Percentiles rank a stretch among this genome's conserved stretches.
These are phyloP conservation scores for Cichladusa arquata DNA, from an alignment of 2,113 vertebrate species.

Conservation along the genomic window DNA sequence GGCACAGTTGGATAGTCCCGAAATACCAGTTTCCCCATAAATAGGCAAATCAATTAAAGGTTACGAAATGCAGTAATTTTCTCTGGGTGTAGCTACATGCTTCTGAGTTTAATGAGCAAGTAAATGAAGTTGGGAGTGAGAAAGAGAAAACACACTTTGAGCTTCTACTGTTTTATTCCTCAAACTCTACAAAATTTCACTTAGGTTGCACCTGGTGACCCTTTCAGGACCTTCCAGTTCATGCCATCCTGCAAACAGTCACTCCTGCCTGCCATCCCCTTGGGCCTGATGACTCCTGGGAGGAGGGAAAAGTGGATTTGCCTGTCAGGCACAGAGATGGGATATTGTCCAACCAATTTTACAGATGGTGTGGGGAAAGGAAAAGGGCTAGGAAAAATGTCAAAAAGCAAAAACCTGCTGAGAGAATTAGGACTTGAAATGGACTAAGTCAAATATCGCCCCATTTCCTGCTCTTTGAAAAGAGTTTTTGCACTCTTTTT, in stretches of 20 bases:
- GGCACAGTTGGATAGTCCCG: slow-evolving; percentile 41
- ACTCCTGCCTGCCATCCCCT: not conserved
- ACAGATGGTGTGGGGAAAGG: not conserved
- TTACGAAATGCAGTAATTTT: slow-evolving; percentile 66
- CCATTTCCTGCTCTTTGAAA: not conserved
- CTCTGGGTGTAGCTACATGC: slow-evolving; percentile 56
- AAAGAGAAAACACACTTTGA: not conserved
- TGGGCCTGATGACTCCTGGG: not conserved
- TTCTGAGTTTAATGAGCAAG: slow-evolving; percentile 60
- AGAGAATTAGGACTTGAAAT: not conserved
- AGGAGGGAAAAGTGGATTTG: not conserved
- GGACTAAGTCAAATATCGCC: not conserved
- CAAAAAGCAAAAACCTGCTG: not conserved
- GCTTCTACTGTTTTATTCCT: not conserved
- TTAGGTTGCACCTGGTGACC: not conserved
- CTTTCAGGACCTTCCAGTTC: not conserved
- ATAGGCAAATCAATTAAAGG: slow-evolving; percentile 55
- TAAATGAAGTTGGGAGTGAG: slow-evolving; percentile 6
- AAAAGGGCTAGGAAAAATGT: not conserved
- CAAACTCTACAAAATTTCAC: not conserved
- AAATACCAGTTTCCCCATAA: slow-evolving; percentile 62
- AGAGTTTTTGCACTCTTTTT: not conserved
- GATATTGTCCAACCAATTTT: not conserved
- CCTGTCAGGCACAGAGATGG: not conserved
- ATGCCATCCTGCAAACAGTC: not conserved